Evolutionary conservation across 2,888 invertebrate genomes (phyloP), one percentile per base, ranked within the genome.

Genomic region (Tholera decimalis): DNA sequence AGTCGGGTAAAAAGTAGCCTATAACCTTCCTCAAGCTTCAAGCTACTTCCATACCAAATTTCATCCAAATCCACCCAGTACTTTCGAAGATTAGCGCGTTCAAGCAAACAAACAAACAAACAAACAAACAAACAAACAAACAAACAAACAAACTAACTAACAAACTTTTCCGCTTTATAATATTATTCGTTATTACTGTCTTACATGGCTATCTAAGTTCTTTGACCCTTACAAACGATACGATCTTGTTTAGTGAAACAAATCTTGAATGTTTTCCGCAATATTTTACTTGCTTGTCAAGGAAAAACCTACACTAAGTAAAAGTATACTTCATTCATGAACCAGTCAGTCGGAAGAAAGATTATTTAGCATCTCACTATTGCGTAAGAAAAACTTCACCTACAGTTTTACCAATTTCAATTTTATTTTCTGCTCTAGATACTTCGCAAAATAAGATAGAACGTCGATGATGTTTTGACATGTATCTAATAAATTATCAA

Each of bases 321-420:
- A 33, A 13, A 13, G 3, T 35, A 15, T n/a, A 68, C 39, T 59
- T 43, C 44, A 51, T 58, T 57, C 46, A 43, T 15, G 53, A 80
- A 41, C 39, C 63, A 77, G 37, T 66, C 51, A 7, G 46, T 63
- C 41, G 70, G 67, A 79, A 73, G 41, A 33, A 63, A 70, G 39
- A 59, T 65, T 58, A 57, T 53, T 64, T 54, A 67, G 51, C 49
- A 20, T 28, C 41, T 7, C 13, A 56, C 53, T 73, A 55, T 65
- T 65, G 65, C 58, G 73, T 76, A 49, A 55, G 3, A 53, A 20
- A 30, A 69, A 77, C 50, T 70, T 76, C 26, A n/a, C 30, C 30
- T 41, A 53, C 37, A 54, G 28, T n/a, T 35, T 43, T 28, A 57
- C 15, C 7, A 62, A 65, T 62, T 67, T 61, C 30, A 51, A 43